phyloP scores from a whole-genome alignment of 2,797 vertebrate species.

The Chelonia mydas region DNA sequence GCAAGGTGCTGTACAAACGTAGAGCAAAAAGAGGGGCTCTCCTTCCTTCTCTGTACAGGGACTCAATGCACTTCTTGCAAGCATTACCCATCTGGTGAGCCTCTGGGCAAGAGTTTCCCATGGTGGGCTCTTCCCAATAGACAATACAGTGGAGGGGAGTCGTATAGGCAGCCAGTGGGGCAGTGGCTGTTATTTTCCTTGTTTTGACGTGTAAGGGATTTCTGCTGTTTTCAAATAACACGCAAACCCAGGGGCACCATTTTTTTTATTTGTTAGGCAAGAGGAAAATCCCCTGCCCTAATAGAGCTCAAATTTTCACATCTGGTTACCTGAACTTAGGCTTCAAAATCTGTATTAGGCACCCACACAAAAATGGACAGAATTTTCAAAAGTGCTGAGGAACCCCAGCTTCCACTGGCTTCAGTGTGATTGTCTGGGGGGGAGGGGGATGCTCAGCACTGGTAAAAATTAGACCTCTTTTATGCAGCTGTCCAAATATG shows the following conservation, averaged over 20 bases:
- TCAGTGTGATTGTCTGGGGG: no score
- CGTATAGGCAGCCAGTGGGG: neutral
- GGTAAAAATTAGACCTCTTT: neutral
- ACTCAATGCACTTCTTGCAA: no score
- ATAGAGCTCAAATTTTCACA: neutral
- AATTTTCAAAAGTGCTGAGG: neutral
- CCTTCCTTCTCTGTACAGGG: no score
- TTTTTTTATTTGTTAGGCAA: neutral
- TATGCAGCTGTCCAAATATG: neutral
- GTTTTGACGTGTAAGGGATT: neutral
- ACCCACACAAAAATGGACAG: neutral
- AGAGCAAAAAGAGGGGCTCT: no score
- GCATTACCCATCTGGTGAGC: no score
- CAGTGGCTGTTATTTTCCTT: neutral
- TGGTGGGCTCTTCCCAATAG: no score
- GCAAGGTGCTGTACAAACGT: neutral
- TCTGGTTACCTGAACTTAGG: neutral
- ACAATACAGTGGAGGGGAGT: neutral
- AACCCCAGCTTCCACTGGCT: neutral
- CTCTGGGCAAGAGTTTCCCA: neutral
- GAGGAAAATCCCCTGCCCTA: neutral
- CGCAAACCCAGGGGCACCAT: neutral
- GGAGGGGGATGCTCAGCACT: neutral
- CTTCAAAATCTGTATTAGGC: neutral
- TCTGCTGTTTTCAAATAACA: neutral